phyloP scores from a whole-genome alignment of 2,113 vertebrate species.

The Hippocampus guttulatus region DNA sequence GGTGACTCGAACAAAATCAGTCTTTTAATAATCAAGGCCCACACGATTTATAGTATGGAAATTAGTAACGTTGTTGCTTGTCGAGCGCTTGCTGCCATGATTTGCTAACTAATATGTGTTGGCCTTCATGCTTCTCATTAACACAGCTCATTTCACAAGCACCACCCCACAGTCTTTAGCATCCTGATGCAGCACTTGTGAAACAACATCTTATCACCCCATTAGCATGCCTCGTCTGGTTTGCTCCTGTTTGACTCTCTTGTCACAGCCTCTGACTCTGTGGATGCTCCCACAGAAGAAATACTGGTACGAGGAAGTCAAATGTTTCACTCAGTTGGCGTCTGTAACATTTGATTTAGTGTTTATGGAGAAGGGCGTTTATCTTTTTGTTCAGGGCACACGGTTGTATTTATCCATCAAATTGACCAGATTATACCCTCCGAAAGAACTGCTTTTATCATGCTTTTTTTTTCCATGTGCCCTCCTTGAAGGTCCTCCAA shows the following conservation, averaged over 20 bases:
- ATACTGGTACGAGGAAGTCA: too few relatives aligned
- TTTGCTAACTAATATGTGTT: constrained; percentile 40
- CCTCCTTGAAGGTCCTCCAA: constrained; percentile 3
- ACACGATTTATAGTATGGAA: background rate
- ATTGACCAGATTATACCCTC: constrained; percentile 15
- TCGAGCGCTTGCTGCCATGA: constrained; percentile 18
- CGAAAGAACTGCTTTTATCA: constrained; percentile 7
- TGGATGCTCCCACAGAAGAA: background rate
- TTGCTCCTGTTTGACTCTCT: constrained; percentile 28
- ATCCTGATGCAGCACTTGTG: constrained; percentile 31
- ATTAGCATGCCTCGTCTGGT: constrained; percentile 49
- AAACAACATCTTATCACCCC: constrained; percentile 62
- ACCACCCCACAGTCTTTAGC: constrained; percentile 27
- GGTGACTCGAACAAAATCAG: background rate
- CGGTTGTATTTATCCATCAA: constrained; percentile 36
- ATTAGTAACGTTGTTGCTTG: constrained; percentile 22
- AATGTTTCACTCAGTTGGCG: background rate
- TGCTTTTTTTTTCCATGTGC: background rate
- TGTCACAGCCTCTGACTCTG: background rate
- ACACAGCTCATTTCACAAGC: constrained; percentile 54
- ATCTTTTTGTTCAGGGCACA: constrained; percentile 1
- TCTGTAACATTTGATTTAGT: background rate
- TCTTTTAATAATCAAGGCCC: background rate
- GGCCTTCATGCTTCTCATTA: constrained; percentile 47
- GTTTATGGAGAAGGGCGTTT: background rate